Conservation (phyloP, 35 echinoderm and acorn worm species). For the Heliocidaris tuberculata region DNA sequence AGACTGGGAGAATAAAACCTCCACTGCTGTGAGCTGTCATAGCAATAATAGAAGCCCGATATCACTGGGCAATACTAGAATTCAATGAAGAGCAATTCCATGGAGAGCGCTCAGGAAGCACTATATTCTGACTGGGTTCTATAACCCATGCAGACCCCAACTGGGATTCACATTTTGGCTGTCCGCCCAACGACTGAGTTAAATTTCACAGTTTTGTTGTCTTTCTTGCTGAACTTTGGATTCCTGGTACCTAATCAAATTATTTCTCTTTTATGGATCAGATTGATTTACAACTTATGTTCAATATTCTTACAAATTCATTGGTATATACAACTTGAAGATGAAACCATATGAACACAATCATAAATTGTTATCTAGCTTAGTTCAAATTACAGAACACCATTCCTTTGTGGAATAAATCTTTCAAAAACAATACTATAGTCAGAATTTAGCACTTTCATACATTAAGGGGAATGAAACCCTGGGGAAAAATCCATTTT, state of each 20-base stretch:
- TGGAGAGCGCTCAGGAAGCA: background rate
- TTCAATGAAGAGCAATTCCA: background rate
- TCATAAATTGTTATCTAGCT: too few species aligned
- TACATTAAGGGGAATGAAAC: too few species aligned
- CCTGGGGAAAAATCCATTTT: too few species aligned
- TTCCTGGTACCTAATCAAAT: background rate
- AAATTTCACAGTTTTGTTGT: background rate
- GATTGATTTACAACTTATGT: background rate
- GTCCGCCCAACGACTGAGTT: background rate
- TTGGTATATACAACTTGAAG: background rate
- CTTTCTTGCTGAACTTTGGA: background rate
- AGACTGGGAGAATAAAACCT: background rate
- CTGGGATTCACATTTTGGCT: background rate
- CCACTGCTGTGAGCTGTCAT: background rate
- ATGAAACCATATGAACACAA: too few species aligned
- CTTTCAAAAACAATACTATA: too few species aligned
- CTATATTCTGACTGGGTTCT: background rate
- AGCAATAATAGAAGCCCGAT: background rate
- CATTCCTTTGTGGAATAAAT: too few species aligned
- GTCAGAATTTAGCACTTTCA: too few species aligned
- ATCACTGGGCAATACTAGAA: background rate
- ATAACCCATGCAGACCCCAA: background rate
- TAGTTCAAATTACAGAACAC: too few species aligned
- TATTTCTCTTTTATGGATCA: background rate
- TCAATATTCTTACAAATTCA: background rate